These are phyloP conservation scores for Urechis unicinctus DNA, from an alignment of 2,888 invertebrate species.

Conservation along the genomic window DNA sequence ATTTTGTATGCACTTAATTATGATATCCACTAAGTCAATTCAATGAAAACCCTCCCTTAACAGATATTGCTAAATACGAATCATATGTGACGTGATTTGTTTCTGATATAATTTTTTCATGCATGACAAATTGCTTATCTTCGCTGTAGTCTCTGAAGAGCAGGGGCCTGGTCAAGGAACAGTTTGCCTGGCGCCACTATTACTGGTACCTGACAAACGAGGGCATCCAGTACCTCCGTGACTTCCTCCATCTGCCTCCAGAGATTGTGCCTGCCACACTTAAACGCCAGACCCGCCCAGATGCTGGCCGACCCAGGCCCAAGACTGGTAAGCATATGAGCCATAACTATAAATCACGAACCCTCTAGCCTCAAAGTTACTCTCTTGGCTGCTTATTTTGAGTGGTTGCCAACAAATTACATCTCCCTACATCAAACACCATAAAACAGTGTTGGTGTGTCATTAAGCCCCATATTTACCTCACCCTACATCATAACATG, in stretches of 20 bases:
- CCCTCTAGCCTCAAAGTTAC: too few species aligned
- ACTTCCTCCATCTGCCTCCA: slow-evolving; percentile 88
- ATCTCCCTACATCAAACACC: too few species aligned
- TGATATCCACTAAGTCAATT: too few species aligned
- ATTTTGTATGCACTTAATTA: background rate
- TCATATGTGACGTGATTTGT: background rate
- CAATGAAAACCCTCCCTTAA: too few species aligned
- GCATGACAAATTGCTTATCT: background rate
- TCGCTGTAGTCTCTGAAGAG: slow-evolving; percentile 76
- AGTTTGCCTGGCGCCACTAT: slow-evolving; percentile 99
- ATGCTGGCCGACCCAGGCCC: slow-evolving; percentile 57
- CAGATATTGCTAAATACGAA: too few species aligned
- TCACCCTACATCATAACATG: too few species aligned
- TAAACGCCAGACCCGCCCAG: slow-evolving; percentile 81
- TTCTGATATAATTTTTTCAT: background rate
- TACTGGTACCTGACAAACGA: slow-evolving; percentile 99
- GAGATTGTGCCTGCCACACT: slow-evolving; percentile 98
- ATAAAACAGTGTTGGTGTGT: too few species aligned
- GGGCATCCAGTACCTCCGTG: slow-evolving; percentile 90
- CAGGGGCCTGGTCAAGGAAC: slow-evolving; percentile 95
- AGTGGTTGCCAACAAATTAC: too few species aligned
- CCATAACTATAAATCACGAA: slow-evolving; percentile 9
- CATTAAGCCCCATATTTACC: too few species aligned
- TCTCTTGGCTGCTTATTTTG: too few species aligned
- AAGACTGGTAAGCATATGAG: slow-evolving; percentile 25